Conservation (phyloP, 2,888 invertebrate genomes). For the Apocheima hispidaria region DNA sequence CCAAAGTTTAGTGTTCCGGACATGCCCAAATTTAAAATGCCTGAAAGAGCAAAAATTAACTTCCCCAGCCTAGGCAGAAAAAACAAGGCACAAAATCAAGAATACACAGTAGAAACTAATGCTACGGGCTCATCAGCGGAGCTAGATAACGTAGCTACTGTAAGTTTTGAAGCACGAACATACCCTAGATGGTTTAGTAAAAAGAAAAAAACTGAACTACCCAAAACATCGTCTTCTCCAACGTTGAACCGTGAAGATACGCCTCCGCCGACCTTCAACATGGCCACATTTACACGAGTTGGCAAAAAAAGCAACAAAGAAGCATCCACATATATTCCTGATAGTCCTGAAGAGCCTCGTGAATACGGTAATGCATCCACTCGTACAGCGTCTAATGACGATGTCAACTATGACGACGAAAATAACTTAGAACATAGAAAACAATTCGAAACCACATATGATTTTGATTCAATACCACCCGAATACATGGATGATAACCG, state of each 20-base stretch:
- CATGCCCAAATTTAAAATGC: slow-evolving; percentile 85
- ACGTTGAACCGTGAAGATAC: slow-evolving; percentile 84
- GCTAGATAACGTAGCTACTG: slow-evolving; percentile 82
- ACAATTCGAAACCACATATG: slow-evolving; percentile 73
- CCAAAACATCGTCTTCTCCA: slow-evolving; percentile 84
- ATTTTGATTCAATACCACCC: slow-evolving; percentile 85
- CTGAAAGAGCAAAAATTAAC: slow-evolving; percentile 87
- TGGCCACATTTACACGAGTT: slow-evolving; percentile 87
- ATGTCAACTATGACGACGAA: slow-evolving; percentile 54
- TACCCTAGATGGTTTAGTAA: slow-evolving; percentile 90
- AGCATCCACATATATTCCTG: slow-evolving; percentile 74
- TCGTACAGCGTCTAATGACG: slow-evolving; percentile 51
- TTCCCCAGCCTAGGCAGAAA: slow-evolving; percentile 88
- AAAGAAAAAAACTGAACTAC: slow-evolving; percentile 75
- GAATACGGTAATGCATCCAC: slow-evolving; percentile 74
- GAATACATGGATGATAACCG: slow-evolving; percentile 85
- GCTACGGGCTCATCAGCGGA: slow-evolving; percentile 70
- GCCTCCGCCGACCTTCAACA: slow-evolving; percentile 84
- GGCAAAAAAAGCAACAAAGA: slow-evolving; percentile 80
- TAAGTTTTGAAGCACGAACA: slow-evolving; percentile 91
- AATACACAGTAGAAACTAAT: slow-evolving; percentile 68
- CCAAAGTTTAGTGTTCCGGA: slow-evolving; percentile 85
- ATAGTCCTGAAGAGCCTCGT: slow-evolving; percentile 74
- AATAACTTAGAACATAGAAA: slow-evolving; percentile 73
- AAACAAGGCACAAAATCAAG: slow-evolving; percentile 56